Percentiles rank a stretch among this genome's conserved stretches.
Conservation (phyloP, 1,140 invertebrate genomes). For the Drosophila burlai region DNA sequence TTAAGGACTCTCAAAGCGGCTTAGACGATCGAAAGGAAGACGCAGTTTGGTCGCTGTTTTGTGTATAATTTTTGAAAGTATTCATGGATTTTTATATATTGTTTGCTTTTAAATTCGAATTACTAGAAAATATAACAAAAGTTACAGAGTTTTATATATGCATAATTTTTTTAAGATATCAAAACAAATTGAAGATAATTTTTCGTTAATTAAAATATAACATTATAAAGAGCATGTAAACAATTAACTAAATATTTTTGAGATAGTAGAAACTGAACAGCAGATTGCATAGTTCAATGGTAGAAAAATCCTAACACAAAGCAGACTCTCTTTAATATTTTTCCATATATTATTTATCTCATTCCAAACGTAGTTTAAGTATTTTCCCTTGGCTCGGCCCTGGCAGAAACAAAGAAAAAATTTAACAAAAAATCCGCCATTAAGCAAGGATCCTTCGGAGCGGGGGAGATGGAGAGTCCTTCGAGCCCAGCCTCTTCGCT, state of each 20-base stretch:
- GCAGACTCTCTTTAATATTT: neutral
- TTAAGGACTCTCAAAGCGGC: neutral
- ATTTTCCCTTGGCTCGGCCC: neutral
- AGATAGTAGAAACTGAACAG: too few relatives aligned
- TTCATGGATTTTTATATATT: neutral
- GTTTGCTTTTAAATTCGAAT: neutral
- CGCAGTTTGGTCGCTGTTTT: neutral
- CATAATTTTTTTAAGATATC: too few relatives aligned
- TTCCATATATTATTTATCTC: neutral
- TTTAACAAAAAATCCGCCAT: constrained; percentile 33
- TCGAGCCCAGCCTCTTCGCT: constrained; percentile 33
- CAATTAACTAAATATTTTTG: too few relatives aligned
- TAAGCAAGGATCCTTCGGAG: constrained; percentile 3
- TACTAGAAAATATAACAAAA: neutral
- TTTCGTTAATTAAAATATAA: too few relatives aligned
- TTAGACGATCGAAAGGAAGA: constrained; percentile 3
- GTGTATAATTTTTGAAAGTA: too few relatives aligned
- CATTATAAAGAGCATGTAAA: neutral
- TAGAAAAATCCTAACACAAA: too few relatives aligned
- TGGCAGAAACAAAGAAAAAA: constrained; percentile 18
- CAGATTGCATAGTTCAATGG: neutral
- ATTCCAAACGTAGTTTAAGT: neutral
- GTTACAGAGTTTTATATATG: too few relatives aligned
- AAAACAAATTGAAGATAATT: too few relatives aligned
- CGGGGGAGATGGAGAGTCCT: neutral